Evolutionary conservation across 2,888 invertebrate genomes (phyloP).

Genomic region (Dryadula phaetusa): DNA sequence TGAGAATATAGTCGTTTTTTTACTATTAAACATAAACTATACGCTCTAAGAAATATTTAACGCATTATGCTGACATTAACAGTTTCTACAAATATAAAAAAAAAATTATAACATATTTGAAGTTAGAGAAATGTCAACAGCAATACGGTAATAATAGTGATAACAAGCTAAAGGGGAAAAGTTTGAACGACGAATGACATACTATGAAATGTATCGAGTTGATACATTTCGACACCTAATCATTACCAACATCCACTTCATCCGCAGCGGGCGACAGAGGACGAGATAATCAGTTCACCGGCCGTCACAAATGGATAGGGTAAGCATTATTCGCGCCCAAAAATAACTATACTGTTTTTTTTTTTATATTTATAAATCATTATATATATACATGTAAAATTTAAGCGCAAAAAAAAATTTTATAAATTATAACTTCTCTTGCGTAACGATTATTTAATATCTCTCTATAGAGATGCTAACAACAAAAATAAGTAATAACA

Average conservation of each 20-base stretch:
- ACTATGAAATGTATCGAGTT: conserved; percentile 10
- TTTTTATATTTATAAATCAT: neutral
- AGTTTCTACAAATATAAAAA: no score
- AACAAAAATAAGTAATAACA: no score
- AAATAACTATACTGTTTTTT: neutral
- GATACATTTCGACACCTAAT: conserved; percentile 33
- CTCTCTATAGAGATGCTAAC: no score
- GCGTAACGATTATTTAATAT: no score
- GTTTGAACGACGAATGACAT: neutral
- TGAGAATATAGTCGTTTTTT: no score
- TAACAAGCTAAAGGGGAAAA: conserved; percentile 7
- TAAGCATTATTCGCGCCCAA: neutral
- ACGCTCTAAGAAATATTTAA: no score
- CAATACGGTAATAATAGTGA: neutral
- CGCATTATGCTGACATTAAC: no score
- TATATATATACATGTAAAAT: neutral
- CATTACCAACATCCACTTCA: conserved; percentile 23
- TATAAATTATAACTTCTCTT: no score
- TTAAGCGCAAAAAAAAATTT: no score
- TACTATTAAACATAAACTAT: no score
- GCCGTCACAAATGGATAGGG: conserved; percentile 28
- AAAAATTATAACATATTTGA: no score
- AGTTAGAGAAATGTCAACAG: neutral
- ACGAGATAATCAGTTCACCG: conserved; percentile 58
- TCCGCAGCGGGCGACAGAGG: conserved; percentile 51